Evolutionary conservation across 2,113 vertebrate species (phyloP), one percentile per base, ranked within the genome.

Genomic region (Columba janthina): DNA sequence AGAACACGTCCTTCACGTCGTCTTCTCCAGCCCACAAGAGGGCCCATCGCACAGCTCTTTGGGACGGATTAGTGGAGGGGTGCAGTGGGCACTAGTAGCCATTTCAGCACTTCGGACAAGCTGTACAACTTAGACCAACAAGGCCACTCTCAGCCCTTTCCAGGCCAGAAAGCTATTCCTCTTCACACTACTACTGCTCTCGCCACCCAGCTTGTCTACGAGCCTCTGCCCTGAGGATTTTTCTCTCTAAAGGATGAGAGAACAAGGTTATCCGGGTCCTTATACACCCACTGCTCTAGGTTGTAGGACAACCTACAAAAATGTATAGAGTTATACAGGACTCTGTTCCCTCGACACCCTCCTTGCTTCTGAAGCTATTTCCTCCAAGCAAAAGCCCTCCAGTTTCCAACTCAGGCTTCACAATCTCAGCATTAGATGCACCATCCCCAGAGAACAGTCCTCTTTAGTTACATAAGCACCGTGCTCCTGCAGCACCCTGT

Each of bases 261-360:
- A 91, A 87, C n/a, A 94, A 85, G 71, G 90, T 96, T 85, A 88
- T 31, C 67, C 42, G 34, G 58, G 36, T 66, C 75, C 54, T 44
- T 56, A 22, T 1, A 69, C 25, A 75, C 61, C 46, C n/a, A 34
- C 0, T 21, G 87, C 53, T 94, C 62, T n/a, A 57, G 44, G 80
- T 53, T 87, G 78, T 29, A 89, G 78, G 81, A 57, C 81, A 95
- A 79, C 69, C 90, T 94, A 90, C 51, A 88, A 92, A 90, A 93
- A 76, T 4, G 48, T 53, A 51, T 6, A 19, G 51, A 62, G 12
- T 85, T 82, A 85, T 40, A 85, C 74, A 82, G 62, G 77, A 69
- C 64, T 74, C 60, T 0, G 5, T 42, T 95, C 95, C 94, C 94
- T 42, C 1, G 42, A 77, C 67, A 95, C 64, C 22, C 40, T 90